A percentile compares a stretch with the other conserved stretches of the same genome.
Conservation (phyloP, 1,140 invertebrate species). For the Drosophila nikananu region DNA sequence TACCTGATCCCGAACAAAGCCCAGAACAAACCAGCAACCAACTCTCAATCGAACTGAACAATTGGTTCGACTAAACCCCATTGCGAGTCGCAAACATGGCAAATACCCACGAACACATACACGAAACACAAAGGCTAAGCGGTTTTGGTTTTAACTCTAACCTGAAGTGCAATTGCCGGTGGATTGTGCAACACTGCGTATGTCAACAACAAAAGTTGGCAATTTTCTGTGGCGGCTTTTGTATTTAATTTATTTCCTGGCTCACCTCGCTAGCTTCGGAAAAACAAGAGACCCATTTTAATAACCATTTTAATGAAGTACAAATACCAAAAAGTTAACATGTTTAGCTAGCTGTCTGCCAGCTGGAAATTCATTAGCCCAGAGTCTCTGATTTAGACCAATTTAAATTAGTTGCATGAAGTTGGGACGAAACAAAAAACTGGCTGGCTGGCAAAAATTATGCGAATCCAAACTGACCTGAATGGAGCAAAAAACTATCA, state of each 20-base stretch:
- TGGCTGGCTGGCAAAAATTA: constrained; percentile 34
- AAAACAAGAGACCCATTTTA: constrained; percentile 9
- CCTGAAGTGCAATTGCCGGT: constrained; percentile 18
- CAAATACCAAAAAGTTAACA: constrained; percentile 43
- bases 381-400: constrained; percentile 43
- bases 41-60: constrained; percentile 5
- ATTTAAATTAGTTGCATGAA: constrained; percentile 59
- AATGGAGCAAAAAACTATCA: constrained; percentile 37
- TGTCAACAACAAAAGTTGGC: constrained; percentile 62
- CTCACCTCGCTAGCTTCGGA: constrained; percentile 17
- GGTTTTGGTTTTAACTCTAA: constrained; percentile 25
- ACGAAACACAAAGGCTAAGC: constrained; percentile 40
- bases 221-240: constrained; percentile 28
- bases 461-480: constrained; percentile 47
- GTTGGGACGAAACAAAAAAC: constrained; percentile 20
- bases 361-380: constrained; percentile 31
- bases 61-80: constrained; percentile 25
- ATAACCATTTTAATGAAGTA: constrained; percentile 66
- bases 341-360: constrained; percentile 11
- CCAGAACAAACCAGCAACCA: not conserved
- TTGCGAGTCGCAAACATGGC: constrained; percentile 10
- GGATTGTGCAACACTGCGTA: constrained; percentile 64
- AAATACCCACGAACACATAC: constrained; percentile 1
- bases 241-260: constrained; percentile 66
- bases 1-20: constrained; percentile 15